Conservation (phyloP, 2,797 vertebrate species). For the Numenius phaeopus region DNA sequence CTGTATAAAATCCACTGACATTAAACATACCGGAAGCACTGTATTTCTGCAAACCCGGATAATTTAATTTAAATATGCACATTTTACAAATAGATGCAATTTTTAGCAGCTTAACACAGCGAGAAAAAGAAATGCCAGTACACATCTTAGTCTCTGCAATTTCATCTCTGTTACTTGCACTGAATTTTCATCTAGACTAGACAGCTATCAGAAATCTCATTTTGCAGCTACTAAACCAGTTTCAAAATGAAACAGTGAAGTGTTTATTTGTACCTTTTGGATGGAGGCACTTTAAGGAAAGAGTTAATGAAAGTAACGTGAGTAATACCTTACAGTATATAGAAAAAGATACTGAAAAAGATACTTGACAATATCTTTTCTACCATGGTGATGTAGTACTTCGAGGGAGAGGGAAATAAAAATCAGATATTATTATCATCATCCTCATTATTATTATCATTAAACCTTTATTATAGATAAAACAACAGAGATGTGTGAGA, state of each 20-base stretch:
- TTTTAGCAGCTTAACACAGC: conserved; percentile 11
- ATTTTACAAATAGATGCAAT: not conserved
- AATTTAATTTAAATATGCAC: not conserved
- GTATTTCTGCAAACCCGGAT: not conserved
- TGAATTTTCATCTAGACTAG: not conserved
- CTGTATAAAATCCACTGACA: not conserved
- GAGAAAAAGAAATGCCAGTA: conserved; percentile 20
- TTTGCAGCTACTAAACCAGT: not conserved
- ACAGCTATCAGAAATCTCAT: not conserved
- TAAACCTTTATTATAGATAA: not conserved
- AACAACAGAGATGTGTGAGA: fast-evolving
- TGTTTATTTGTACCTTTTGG: not conserved
- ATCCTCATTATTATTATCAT: not conserved
- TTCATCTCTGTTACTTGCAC: not conserved
- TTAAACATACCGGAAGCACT: not conserved
- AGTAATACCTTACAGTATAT: not conserved
- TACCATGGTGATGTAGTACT: not conserved
- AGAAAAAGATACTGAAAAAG: not conserved
- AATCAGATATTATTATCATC: not conserved
- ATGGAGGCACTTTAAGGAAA: not conserved
- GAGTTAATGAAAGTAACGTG: not conserved
- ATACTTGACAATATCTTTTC: not conserved
- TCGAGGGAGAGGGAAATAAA: not conserved
- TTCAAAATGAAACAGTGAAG: not conserved
- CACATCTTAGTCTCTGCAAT: not conserved